phyloP scores from a whole-genome alignment of 2,888 invertebrate species.

The Catonia carolina region DNA sequence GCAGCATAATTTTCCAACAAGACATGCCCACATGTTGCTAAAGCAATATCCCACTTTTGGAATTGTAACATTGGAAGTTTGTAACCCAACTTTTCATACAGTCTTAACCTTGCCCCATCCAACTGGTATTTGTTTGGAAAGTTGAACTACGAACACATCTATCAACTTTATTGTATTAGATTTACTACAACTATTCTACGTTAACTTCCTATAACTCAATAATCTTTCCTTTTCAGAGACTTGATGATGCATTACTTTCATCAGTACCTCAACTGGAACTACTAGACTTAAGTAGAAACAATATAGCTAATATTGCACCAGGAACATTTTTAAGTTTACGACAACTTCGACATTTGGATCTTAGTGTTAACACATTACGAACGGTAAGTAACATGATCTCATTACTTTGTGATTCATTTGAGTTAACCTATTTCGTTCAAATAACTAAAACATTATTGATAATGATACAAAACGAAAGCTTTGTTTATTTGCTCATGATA shows the following conservation, averaged over 20 bases:
- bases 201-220: too few relatives aligned
- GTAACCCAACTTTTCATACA: too few relatives aligned
- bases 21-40: too few relatives aligned
- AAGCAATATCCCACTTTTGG: too few relatives aligned
- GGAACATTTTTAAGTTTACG: slow-evolving; percentile 73
- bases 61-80: too few relatives aligned
- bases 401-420: background rate
- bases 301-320: slow-evolving; percentile 70
- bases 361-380: slow-evolving; percentile 78
- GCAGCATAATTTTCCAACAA: too few relatives aligned
- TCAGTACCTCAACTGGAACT: slow-evolving; percentile 61
- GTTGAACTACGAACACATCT: too few relatives aligned
- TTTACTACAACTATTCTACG: too few relatives aligned
- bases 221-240: slow-evolving; percentile 50
- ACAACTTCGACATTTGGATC: slow-evolving; percentile 64
- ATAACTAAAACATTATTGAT: background rate
- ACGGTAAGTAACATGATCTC: slow-evolving; percentile 65
- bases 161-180: too few relatives aligned
- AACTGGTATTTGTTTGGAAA: too few relatives aligned
- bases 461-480: too few relatives aligned
- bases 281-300: slow-evolving; percentile 77
- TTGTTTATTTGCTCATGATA: background rate
- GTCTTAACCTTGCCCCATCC: too few relatives aligned
- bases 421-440: slow-evolving; percentile 14
- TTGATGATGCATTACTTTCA: slow-evolving; percentile 66